Evolutionary conservation across 2,113 vertebrate genomes (phyloP), one percentile per base, ranked within the genome.

Genomic region (Pitta sordida): DNA sequence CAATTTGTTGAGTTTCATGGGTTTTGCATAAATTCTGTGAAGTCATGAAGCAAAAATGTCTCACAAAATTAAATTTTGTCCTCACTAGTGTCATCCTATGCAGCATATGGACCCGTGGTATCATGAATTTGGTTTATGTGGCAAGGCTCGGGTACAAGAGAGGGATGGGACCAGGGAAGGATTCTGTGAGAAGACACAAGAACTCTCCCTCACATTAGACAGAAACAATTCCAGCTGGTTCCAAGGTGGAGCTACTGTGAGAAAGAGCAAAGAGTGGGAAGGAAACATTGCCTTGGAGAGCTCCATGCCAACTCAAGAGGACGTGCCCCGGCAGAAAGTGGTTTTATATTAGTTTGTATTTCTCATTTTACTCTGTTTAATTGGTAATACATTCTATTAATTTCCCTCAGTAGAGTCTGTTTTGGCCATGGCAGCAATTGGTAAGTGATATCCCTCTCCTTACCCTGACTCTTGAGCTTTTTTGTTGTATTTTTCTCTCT

Each of bases 251-350:
- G 44, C 13, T 22, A 15, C 27, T 7, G 4, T 24, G 24, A 67
- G n/a, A 77, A 60, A 67, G 41, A 41, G 14, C 41, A 43, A 43
- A 43, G 11, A 43, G 36, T 36, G 22, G n/a, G 29, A 56, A 22
- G 53, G 32, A 46, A 86, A 39, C 12, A 43, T 29, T 75, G 55
- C 37, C 7, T 1, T n/a, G 68, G 12, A 64, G 11, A n/a, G 69
- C 11, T 5, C 13, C 7, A 26, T 0, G 1, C 17, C 3, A 6
- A 11, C 48, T 16, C 27, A 67, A 10, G 17, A 74, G 32, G 10
- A 24, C 62, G 20, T 79, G 32, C 79, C 12, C 17, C 51, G 20
- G 41, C 68, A 36, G 27, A 68, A 62, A 7, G 3, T 62, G 36
- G 5, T 1, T 30, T 68, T 32, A 46, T 11, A 23, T 74, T 77